Evolutionary conservation across 2,888 invertebrate genomes (phyloP), one percentile per base, ranked within the genome.

Genomic region (Sphaerophoria rueppellii): DNA sequence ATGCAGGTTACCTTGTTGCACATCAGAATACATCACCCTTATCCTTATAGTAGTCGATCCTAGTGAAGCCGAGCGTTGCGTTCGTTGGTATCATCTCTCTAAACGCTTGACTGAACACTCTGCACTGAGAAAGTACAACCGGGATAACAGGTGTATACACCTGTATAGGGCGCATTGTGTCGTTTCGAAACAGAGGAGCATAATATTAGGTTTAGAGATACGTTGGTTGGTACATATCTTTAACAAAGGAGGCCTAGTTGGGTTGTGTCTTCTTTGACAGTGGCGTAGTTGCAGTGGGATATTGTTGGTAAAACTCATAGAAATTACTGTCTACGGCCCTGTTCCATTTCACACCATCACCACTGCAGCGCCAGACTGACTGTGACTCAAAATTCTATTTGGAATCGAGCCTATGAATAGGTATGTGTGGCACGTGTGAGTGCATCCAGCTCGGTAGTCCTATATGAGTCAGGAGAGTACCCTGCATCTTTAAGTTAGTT

Each of bases 71-170:
- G 65, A 57, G 34, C 65, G 60, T 52, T 48, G 67, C 48, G 58
- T 73, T 24, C 14, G 57, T n/a, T 54, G 35, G 70, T 82, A 74
- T 75, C 74, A 72, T 79, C 83, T 67, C 24, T 37, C 9, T 50
- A 24, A 24, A 67, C 67, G 80, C 80, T 70, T 75, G n/a, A 80
- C 46, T 72, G 70, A 72, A n/a, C 80, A 75, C 71, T 9, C 43
- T 70, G 52, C 35, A 70, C 70, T 57, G 70, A 70, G 70, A 70
- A 70, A 70, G 55, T 71, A 75, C 74, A 71, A 79, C 54, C 40
- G 67, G 75, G 75, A 83, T 80, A 83, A 83, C 83, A 83, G 83
- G 80, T 83, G 83, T 80, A 83, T 75, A 71, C 58, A 67, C 55
- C 55, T 70, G 74, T 55, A 74, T 52, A 55, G 11, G n/a, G 14